Conservation (phyloP, 2,113 vertebrate genomes). For the Pardalotus punctatus region DNA sequence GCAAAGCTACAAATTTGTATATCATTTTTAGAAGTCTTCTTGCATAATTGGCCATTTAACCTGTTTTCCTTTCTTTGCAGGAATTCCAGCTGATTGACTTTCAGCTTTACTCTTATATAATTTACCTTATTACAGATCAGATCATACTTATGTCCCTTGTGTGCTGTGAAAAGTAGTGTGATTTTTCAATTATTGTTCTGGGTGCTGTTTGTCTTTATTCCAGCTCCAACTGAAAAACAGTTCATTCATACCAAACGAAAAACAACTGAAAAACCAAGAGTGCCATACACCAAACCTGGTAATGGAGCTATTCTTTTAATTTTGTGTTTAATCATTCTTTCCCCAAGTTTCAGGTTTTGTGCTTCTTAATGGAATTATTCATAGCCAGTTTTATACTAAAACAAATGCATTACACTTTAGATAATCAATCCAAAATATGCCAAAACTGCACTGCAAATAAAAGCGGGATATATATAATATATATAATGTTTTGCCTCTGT, state of each 20-base stretch:
- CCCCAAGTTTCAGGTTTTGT: not conserved
- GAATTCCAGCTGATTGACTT: not conserved
- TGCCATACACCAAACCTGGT: constrained; percentile 65
- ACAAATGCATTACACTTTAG: not conserved
- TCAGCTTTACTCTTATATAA: not conserved
- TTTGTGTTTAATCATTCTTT: not conserved
- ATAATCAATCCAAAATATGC: not conserved
- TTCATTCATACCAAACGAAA: constrained; percentile 65
- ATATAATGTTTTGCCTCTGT: not conserved
- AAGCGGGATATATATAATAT: not conserved
- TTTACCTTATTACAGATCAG: not conserved
- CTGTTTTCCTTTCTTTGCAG: not conserved
- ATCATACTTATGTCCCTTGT: not conserved
- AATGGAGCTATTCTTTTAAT: constrained; percentile 43
- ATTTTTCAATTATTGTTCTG: not conserved
- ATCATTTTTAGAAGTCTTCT: not conserved
- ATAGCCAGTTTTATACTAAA: not conserved
- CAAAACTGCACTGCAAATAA: not conserved
- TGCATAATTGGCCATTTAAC: not conserved
- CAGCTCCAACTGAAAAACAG: constrained; percentile 67
- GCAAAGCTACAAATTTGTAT: not conserved
- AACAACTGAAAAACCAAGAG: constrained; percentile 58
- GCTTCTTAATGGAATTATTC: not conserved
- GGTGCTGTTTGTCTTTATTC: constrained; percentile 50
- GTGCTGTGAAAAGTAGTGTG: not conserved